A percentile compares a stretch with the other conserved stretches of the same genome.
Conservation (phyloP, 2,797 vertebrate genomes). For the Chelmon rostratus region DNA sequence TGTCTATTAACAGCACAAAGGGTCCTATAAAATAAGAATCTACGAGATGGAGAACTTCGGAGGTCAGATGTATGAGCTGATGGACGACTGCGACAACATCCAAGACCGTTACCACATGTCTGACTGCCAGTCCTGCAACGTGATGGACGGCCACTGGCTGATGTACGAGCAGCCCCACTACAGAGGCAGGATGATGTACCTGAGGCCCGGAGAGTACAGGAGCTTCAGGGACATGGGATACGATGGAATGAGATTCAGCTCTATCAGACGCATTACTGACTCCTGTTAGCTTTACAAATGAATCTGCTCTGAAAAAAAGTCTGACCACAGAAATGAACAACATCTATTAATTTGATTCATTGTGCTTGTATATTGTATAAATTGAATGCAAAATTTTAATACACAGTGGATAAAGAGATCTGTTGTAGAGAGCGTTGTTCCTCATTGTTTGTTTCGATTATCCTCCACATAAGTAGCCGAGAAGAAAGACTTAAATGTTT, state of each 20-base stretch:
- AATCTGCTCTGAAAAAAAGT: constrained; percentile 9
- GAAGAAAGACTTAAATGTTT: neutral
- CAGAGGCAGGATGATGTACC: constrained; percentile 78
- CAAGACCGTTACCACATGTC: constrained; percentile 73
- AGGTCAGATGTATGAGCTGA: constrained; percentile 68
- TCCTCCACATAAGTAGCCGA: neutral
- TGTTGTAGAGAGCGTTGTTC: neutral
- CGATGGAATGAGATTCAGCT: constrained; percentile 68
- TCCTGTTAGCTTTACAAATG: constrained; percentile 58
- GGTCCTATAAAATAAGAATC: constrained; percentile 70
- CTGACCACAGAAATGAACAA: constrained; percentile 24
- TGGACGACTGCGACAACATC: constrained; percentile 75
- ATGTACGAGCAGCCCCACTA: constrained; percentile 78
- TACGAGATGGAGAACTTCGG: constrained; percentile 76
- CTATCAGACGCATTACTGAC: constrained; percentile 76
- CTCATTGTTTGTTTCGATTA: neutral
- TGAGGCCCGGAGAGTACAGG: constrained; percentile 83
- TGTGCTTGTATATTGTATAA: constrained; percentile 7
- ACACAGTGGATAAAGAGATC: neutral
- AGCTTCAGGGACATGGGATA: constrained; percentile 74
- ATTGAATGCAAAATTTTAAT: constrained; percentile 19
- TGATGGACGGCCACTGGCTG: constrained; percentile 83
- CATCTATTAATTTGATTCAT: neutral
- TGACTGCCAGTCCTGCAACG: constrained; percentile 75
- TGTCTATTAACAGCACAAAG: constrained; percentile 63